These are phyloP conservation scores for Aradophagus sp. DNA, from an alignment of 1,140 invertebrate species.

Conservation along the genomic window DNA sequence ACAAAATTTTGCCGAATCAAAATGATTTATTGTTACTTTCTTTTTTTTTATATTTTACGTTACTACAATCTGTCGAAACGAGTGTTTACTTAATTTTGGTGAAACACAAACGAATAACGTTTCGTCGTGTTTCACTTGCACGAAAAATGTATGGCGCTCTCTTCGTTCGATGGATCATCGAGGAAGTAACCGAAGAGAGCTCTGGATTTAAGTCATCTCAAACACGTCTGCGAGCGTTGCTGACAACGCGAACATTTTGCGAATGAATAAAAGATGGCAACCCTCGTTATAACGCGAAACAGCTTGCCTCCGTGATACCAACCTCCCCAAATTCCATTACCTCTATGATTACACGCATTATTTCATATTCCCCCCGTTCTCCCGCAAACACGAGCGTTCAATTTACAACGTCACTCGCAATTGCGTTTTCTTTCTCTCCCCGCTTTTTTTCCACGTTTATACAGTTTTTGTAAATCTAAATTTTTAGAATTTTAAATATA, in stretches of 20 bases:
- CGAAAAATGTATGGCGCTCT: too few species aligned
- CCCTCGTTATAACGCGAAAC: slow-evolving; percentile 44
- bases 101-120: too few species aligned
- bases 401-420: background rate
- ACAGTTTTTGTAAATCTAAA: too few species aligned
- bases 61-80: too few species aligned
- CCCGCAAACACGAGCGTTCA: slow-evolving; percentile 1
- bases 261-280: slow-evolving; percentile 60
- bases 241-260: slow-evolving; percentile 45
- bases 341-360: slow-evolving; percentile 31
- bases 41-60: too few species aligned
- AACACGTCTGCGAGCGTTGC: slow-evolving; percentile 48
- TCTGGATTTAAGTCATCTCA: slow-evolving; percentile 40
- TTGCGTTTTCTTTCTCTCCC: background rate
- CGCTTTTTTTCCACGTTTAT: background rate
- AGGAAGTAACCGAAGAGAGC: slow-evolving; percentile 9
- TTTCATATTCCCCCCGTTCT: slow-evolving; percentile 20
- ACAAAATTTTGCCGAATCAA: too few species aligned
- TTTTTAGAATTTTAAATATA: too few species aligned
- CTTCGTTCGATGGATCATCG: slow-evolving; percentile 28
- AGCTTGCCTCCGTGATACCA: slow-evolving; percentile 4
- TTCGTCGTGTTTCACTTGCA: too few species aligned
- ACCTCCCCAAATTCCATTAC: slow-evolving; percentile 31
- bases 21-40: too few species aligned
- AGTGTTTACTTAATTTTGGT: too few species aligned